Evolutionary conservation across 1,140 invertebrate genomes (phyloP), one percentile per base, ranked within the genome.

Genomic region (Theocolax elegans): DNA sequence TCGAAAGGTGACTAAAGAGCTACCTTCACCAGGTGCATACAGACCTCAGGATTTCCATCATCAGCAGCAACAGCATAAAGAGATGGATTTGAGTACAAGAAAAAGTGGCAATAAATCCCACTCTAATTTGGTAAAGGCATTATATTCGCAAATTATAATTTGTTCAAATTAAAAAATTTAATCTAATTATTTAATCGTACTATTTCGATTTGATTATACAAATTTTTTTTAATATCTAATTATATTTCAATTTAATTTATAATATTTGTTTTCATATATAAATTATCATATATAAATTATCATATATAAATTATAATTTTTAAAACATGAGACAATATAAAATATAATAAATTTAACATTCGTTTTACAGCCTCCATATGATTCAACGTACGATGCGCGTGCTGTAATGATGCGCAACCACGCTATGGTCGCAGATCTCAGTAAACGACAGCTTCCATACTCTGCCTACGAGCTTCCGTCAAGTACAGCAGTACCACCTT

Each of bases 11-110:
- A 60, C 73, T 0, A 81, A 82, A 63, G 72, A 76, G 9, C 38
- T 78, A 12, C 79, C 81, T 8, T 9, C 81, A 7, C 74, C 76
- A 2, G 12, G 27, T 54, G 17, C 75, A 6, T 84, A 80, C 15
- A 74, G 81, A 21, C 25, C 78, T 3, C 83, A 82, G 35, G 81
- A 84, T 7, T 80, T 82, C 49, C 58, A 63, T 44, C 69, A 65
- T 19, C 42, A 44, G 3, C n/a, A n/a, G n/a, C 62, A 65, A 4
- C 83, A 85, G 48, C 80, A 83, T 17, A 77, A 79, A 29, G 84
- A 85, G 54, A 85, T 86, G 79, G 85, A 86, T 71, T 49, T 86
- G 2, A 85, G 83, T 17, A 85, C 84, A 1, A 81, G 78, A 19
- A 86, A 85, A 44, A 15, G 71, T 3, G 74, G 17, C 13, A 82